Conservation (phyloP, 2,888 invertebrate genomes). For the Drosophila mettleri region DNA sequence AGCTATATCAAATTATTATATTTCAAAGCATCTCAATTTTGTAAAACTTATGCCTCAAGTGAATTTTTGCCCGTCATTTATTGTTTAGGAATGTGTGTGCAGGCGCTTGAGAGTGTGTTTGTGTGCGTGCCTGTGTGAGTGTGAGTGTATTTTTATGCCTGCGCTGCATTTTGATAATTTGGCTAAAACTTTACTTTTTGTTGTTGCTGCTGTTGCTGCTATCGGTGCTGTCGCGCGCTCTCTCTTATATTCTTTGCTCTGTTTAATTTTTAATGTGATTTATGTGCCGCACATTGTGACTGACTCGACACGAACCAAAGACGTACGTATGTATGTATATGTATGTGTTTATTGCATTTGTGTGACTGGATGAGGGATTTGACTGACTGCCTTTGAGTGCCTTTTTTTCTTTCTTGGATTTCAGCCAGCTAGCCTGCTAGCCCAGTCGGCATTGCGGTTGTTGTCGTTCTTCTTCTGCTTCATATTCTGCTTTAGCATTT, state of each 20-base stretch:
- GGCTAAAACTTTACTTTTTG: constrained; percentile 18
- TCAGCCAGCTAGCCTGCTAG: constrained; percentile 22
- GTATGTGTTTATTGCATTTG: neutral
- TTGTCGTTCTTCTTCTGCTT: constrained; percentile 10
- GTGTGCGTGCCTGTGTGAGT: neutral
- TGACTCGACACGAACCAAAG: constrained; percentile 50
- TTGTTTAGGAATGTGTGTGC: constrained; percentile 11
- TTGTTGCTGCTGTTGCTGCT: constrained; percentile 7
- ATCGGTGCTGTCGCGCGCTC: constrained; percentile 1
- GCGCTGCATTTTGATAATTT: constrained; percentile 40
- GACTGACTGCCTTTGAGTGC: constrained; percentile 31
- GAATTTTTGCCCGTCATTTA: constrained; percentile 3
- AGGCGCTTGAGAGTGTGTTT: too few relatives aligned
- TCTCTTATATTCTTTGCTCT: constrained; percentile 22
- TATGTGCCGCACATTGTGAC: constrained; percentile 59
- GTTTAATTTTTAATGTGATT: constrained; percentile 79
- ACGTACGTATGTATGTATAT: neutral
- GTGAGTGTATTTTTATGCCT: constrained; percentile 22
- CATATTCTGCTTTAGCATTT: constrained; percentile 5
- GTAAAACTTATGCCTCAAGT: constrained; percentile 17
- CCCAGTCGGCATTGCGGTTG: constrained; percentile 16
- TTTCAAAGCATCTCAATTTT: neutral
- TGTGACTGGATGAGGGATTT: constrained; percentile 24
- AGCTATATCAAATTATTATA: neutral
- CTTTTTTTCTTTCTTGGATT: constrained; percentile 36